These are phyloP conservation scores for Micrastur ruficollis DNA, from an alignment of 2,797 vertebrate species.

Conservation along the genomic window DNA sequence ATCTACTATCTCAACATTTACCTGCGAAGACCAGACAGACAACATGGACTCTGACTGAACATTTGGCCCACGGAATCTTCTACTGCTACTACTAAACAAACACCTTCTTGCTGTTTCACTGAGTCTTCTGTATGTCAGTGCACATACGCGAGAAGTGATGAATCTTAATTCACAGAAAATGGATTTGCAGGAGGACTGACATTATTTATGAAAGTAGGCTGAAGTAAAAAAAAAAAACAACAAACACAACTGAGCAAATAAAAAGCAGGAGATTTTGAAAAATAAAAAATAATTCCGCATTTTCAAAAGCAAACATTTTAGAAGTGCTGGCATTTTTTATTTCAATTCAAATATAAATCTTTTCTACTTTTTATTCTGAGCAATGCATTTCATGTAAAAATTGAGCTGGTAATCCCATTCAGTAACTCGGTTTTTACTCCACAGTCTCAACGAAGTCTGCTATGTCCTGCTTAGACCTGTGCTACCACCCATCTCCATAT, in stretches of 20 bases:
- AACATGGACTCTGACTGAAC: neutral
- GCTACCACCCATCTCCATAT: neutral
- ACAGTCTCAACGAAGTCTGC: neutral
- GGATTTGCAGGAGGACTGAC: neutral
- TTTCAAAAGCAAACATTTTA: neutral
- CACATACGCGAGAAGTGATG: neutral
- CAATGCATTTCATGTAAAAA: neutral
- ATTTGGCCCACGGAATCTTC: neutral
- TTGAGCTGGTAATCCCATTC: neutral
- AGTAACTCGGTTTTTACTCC: neutral
- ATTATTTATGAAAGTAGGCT: neutral
- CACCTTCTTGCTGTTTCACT: neutral
- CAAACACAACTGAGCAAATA: neutral
- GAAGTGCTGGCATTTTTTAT: neutral
- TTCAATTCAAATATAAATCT: neutral
- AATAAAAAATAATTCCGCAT: neutral
- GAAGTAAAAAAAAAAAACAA: neutral
- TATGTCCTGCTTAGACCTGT: neutral
- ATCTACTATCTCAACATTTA: conserved; percentile 74
- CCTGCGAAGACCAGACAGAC: conserved; percentile 67
- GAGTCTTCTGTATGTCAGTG: neutral
- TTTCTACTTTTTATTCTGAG: neutral
- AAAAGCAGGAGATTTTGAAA: neutral
- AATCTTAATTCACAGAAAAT: neutral
- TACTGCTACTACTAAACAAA: neutral